Evolutionary conservation across 2,888 invertebrate species (phyloP).

Genomic region (Aleiodes testaceus): DNA sequence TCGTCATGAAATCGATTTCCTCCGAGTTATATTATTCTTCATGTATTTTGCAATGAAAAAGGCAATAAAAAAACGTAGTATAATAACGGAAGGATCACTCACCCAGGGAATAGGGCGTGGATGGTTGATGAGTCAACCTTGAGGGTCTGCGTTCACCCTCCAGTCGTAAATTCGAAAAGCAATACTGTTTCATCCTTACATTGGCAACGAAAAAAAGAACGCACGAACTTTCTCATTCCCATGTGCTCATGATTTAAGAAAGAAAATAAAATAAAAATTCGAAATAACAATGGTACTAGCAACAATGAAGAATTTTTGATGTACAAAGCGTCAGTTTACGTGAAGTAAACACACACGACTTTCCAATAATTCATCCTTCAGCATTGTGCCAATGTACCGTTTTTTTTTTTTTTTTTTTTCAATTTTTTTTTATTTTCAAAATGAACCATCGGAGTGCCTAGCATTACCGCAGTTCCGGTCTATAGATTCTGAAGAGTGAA

Average conservation of each 20-base stretch:
- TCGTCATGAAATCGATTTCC: no score
- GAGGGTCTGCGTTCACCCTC: constrained; percentile 32
- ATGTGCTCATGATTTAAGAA: neutral
- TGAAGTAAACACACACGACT: constrained; percentile 36
- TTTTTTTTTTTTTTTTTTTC: neutral
- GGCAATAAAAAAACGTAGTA: neutral
- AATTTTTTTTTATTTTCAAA: constrained; percentile 8
- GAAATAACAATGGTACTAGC: constrained; percentile 12
- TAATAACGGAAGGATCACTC: constrained; percentile 32
- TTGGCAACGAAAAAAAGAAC: neutral
- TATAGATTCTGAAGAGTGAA: constrained; percentile 12
- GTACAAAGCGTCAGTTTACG: constrained; percentile 18
- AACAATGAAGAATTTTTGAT: constrained; percentile 6
- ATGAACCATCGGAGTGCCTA: constrained; percentile 21
- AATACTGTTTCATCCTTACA: neutral
- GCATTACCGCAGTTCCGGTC: constrained; percentile 30
- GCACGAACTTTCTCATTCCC: neutral
- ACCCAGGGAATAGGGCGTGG: constrained; percentile 29
- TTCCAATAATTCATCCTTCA: constrained; percentile 34
- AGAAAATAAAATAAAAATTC: constrained; percentile 3
- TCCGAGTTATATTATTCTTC: no score
- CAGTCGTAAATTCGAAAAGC: constrained; percentile 12
- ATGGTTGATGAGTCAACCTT: constrained; percentile 39
- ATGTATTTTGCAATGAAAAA: no score
- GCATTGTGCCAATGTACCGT: constrained; percentile 30